phyloP scores from a whole-genome alignment of 1,140 invertebrate species.

The Sarcophaga peregrina region DNA sequence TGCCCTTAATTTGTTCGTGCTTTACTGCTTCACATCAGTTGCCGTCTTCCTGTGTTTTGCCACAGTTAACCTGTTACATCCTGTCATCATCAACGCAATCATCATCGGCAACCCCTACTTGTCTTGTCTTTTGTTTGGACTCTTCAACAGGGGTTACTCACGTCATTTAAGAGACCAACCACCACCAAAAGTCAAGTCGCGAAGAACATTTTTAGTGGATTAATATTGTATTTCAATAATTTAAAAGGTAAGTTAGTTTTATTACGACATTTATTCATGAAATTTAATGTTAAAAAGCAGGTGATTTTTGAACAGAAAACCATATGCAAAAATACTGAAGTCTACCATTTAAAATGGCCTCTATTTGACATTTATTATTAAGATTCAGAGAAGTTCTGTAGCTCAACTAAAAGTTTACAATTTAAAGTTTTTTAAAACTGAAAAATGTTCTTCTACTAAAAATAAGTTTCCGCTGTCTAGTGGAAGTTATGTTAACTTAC shows the following conservation, averaged over 20 bases:
- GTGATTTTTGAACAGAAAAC: too few species aligned
- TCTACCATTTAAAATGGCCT: too few species aligned
- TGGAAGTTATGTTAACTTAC: too few species aligned
- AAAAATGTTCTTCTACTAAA: too few species aligned
- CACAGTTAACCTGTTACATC: conserved; percentile 33
- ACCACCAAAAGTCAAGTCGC: not conserved
- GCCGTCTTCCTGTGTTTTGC: not conserved
- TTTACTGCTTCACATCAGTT: not conserved
- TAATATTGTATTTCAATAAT: not conserved
- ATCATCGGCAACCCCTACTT: not conserved
- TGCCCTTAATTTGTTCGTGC: not conserved
- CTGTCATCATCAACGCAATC: not conserved
- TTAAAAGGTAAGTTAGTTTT: not conserved
- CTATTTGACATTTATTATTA: too few species aligned
- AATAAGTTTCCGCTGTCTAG: too few species aligned
- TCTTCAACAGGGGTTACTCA: not conserved
- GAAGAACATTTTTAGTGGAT: not conserved
- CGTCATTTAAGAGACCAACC: not conserved
- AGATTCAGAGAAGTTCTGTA: too few species aligned
- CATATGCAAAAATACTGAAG: too few species aligned
- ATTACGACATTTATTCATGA: too few species aligned
- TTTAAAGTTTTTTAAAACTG: too few species aligned
- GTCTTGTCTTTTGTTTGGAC: not conserved
- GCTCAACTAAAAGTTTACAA: too few species aligned
- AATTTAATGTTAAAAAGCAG: not conserved